Evolutionary conservation across 2,797 vertebrate species (phyloP).

Genomic region (Borostomias antarcticus): DNA sequence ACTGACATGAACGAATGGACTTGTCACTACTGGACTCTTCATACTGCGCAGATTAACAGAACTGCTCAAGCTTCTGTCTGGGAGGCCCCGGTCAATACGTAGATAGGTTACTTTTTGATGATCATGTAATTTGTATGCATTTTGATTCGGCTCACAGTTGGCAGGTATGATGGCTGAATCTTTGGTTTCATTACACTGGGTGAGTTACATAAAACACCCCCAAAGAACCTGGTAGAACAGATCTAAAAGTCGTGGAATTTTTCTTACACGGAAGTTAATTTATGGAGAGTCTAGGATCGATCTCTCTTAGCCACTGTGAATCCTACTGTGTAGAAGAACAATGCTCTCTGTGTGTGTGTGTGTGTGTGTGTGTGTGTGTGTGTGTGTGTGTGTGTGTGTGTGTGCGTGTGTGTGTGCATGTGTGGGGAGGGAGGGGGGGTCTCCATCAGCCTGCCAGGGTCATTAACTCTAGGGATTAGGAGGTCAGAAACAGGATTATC

Average conservation of each 20-base stretch:
- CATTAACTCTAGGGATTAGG: neutral
- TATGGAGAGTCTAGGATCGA: too few species aligned
- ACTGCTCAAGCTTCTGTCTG: neutral
- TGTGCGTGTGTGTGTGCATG: neutral
- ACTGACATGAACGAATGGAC: neutral
- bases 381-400: neutral
- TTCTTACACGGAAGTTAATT: too few species aligned
- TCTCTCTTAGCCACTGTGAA: neutral
- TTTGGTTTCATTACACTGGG: neutral
- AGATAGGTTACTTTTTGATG: too few species aligned
- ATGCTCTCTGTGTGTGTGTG: neutral
- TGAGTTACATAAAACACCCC: too few species aligned
- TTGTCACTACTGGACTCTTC: neutral
- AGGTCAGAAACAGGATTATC: slow-evolving; percentile 9
- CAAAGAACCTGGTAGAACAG: too few species aligned
- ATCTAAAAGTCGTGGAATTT: too few species aligned
- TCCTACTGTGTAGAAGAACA: neutral
- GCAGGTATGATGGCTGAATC: neutral
- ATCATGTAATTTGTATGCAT: too few species aligned
- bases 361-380: neutral
- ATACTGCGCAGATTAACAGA: neutral
- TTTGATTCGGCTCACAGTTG: neutral
- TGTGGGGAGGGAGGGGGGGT: neutral
- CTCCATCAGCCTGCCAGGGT: neutral
- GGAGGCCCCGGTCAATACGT: too few species aligned